Base-by-base conservation (phyloP, 2,113 vertebrate genomes). In the Procapra przewalskii region DNA sequence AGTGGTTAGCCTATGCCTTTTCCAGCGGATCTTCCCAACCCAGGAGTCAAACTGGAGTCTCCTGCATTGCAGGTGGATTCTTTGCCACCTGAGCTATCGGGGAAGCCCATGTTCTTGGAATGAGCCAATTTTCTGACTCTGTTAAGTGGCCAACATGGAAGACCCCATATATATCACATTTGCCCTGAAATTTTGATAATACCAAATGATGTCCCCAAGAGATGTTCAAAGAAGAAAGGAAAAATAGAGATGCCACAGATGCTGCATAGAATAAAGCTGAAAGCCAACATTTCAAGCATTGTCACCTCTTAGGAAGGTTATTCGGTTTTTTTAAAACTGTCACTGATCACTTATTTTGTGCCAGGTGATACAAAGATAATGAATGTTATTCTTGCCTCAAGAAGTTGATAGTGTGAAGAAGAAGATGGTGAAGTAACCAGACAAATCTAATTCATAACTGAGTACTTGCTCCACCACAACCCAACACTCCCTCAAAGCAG, bases 171-270 rank as follows among this genome's bases (percentile, higher is more conserved):
- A 82, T 36, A 60, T 60, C 96, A 94, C 57, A 25, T 90, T 85
- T 87, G 15, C 2, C 0, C 50, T 71, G 5, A 54, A 5, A 93
- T 92, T 84, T 97, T 95, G 59, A 83, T 64, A 31, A 0, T 12
- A 50, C 84, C 84, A 94, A 85, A 88, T 94, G 79, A 55, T 31
- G 48, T 96, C 89, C 36, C 88, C 81, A 98, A 94, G 83, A 94
- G 59, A 77, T 89, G 54, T 75, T 97, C 88, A 71, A 77, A 6
- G 29, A 16, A 81, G 3, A 27, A 2, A 64, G 2, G 29, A 82
- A 98, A 95, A 92, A 97, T 64, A 97, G 40, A 83, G 71, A 93
- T 97, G 9, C 54, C 96, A 96, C 89, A 97, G 85, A 80, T 91
- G 77, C 87, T 97, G 13, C 19, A 29, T 89, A 94, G 83, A 97